Base-by-base conservation (phyloP, 2,113 vertebrate species). In the Manacus vitellinus region DNA sequence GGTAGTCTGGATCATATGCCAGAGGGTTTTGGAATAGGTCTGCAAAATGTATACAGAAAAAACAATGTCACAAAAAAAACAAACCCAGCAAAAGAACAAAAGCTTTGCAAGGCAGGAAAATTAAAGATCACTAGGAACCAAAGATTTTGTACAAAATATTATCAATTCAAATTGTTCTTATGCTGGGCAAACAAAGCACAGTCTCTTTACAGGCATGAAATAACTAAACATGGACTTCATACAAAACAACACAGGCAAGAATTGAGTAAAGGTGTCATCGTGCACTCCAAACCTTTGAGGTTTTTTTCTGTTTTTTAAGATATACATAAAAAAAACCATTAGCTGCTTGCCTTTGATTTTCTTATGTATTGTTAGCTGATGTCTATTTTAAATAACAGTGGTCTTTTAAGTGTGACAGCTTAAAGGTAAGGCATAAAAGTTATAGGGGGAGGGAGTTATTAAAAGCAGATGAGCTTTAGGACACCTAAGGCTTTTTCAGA, bases 21-120 rank as follows among this genome's bases (percentile, higher is more conserved):
- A 99, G 94, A 70, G 98, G 98, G 82, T 99, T 99, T 88, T 97
- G 97, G 94, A 98, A 98, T 13, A 99, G 91, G 93, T 94, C 98
- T 98, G 97, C 58, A 98, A 96, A 96, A 63, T 2, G 22, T 12
- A 78, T 4, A 85, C 22, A 95, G 28, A 70, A 85, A 93, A 43
- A 76, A 54, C 27, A 75, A 3, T 4, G 51, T 66, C 20, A 79
- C 63, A 91, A 79, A 75, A 89, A 22, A 19, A 4, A 1, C 56
- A 93, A 54, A 70, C 5, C 8, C 47, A 88, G 47, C 30, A 77
- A 73, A 43, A 80, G 56, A 30, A 73, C 25, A 91, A 24, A 22
- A 73, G n/a, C 39, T 84, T 90, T 43, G 16, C 66, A 93, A 74
- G 15, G 23, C 30, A 85, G 39, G 43, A 63, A 88, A 86, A 83